Evolutionary conservation across 2,113 vertebrate genomes (phyloP), one percentile per base, ranked within the genome.

Genomic region (Phyllostomus hastatus): DNA sequence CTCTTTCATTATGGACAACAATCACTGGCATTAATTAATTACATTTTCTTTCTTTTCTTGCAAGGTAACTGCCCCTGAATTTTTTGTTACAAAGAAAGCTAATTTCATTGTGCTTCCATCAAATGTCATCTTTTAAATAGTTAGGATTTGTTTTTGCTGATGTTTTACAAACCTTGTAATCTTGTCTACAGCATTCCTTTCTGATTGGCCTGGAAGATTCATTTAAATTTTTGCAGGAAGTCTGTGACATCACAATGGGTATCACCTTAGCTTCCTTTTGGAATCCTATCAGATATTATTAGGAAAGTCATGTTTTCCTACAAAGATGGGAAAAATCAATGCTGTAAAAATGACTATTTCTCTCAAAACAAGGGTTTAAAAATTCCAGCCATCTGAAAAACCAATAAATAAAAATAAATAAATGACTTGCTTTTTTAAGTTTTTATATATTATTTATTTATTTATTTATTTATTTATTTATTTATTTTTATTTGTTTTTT

Each of bases 51-150:
- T 83, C 57, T 93, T 70, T 81, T n/a, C 81, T 84, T 95, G 52
- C 52, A 73, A 88, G 59, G 70, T 76, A 92, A 92, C 84, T 85
- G 95, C 52, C 85, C 92, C 95, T 95, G 92, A 80, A 69, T 61
- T 95, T 95, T 88, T 90, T 88, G 72, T 92, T 69, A 73, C 70
- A 76, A 84, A 94, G 75, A 84, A 84, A 94, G 38, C 50, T 67
- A 41, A 95, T 84, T 78, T 78, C 86, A 78, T n/a, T 97, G 85
- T 94, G 67, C 61, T 95, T 85, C 91, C 81, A 57, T 95, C 94
- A 95, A 57, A 66, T 91, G 91, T 78, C 96, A 79, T 59, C 41
- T 87, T 88, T 90, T 91, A 88, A 95, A 82, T 67, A 91, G 69
- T 46, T 43, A 14, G 81, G 81, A 52, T 94, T 95, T 94, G 81